Conservation (phyloP, 2,888 invertebrate species). For the Oasisia sp. region DNA sequence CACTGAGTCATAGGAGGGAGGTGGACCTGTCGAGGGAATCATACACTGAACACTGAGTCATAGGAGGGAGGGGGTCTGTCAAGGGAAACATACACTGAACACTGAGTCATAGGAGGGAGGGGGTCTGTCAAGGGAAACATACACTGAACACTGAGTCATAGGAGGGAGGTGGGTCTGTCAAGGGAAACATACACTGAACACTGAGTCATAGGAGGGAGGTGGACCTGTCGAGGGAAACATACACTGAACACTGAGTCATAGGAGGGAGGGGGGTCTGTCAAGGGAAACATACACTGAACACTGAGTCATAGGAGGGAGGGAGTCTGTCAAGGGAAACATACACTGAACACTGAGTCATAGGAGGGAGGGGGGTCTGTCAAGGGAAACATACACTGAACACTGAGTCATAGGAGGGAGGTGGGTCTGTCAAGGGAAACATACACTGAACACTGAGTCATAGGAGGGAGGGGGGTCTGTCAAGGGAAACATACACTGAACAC, state of each 20-base stretch:
- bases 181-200: neutral
- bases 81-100: slow-evolving; percentile 13
- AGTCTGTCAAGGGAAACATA: no score
- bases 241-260: slow-evolving; percentile 70
- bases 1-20: no score
- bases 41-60: neutral
- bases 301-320: slow-evolving; percentile 77
- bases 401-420: slow-evolving; percentile 77
- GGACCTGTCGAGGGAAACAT: slow-evolving; percentile 51
- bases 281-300: no score
- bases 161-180: no score
- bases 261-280: slow-evolving; percentile 76
- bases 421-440: no score
- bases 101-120: no score
- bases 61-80: no score
- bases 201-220: no score
- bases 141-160: neutral
- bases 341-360: slow-evolving; percentile 76
- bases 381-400: no score
- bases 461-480: slow-evolving; percentile 77
- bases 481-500: no score
- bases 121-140: slow-evolving; percentile 51
- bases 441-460: slow-evolving; percentile 77
- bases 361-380: slow-evolving; percentile 77
- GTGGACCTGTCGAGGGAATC: slow-evolving; percentile 53